Evolutionary conservation across 2,888 invertebrate genomes (phyloP), one percentile per base, ranked within the genome.

Genomic region (Lithosia quadra): DNA sequence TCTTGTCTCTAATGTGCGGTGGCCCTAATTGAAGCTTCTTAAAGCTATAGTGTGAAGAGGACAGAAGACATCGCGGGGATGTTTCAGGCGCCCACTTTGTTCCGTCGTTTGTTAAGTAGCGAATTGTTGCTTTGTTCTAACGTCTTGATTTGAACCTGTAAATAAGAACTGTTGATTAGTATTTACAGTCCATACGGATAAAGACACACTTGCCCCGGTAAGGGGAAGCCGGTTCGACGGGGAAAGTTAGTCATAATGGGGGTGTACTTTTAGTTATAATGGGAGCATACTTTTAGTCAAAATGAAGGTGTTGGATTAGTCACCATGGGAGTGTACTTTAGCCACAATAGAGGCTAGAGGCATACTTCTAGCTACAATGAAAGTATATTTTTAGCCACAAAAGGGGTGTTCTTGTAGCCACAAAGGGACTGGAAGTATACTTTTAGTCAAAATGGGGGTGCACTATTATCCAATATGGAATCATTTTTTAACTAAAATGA

Each of bases 61-160:
- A 28, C 28, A 64, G 8, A 24, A 43, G 39, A 28, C 28, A 18
- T 21, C 13, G 18, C 13, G 1, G 18, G 8, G 43, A 1, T 2
- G 22, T 8, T 65, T 93, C 90, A 95, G 63, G 95, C 95, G 1
- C 95, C 93, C 0, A 95, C 95, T 83, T 95, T 95, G 74, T 96
- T 96, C 82, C 97, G 95, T 78, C 99, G 96, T 90, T 99, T 99
- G 89, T 98, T 98, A 53, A 99, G 93, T 67, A 99, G 93, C 0
- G 98, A 97, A 90, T 99, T 99, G 90, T 99, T 99, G 70, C 99
- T 98, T 84, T 98, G 97, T 80, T 98, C 98, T 82, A 99, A 93
- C 9, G 98, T 97, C 92, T 99, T 99, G 74, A 99, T 98, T 92
- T 98, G 98, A 71, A 98, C 97, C 96, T 97, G 96, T 13, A 89